phyloP scores from a whole-genome alignment of 2,113 vertebrate species.

The Gallinago media region DNA sequence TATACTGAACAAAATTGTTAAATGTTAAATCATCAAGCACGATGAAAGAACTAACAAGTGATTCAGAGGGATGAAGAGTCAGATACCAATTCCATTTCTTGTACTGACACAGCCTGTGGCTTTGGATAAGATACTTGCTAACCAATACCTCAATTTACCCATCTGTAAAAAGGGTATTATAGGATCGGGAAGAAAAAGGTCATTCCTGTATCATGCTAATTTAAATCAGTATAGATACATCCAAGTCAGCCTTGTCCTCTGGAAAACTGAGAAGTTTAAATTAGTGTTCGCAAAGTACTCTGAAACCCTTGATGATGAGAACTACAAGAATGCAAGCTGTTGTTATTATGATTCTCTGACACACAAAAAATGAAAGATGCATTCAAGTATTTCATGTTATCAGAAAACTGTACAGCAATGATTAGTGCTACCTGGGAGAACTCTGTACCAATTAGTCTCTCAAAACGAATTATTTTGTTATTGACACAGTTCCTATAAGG shows the following conservation, averaged over 20 bases:
- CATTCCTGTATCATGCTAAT: not conserved
- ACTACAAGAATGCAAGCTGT: not conserved
- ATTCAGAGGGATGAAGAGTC: not conserved
- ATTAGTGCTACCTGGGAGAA: not conserved
- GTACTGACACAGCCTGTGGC: not conserved
- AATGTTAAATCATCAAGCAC: not conserved
- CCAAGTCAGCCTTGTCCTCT: not conserved
- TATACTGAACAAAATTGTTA: not conserved
- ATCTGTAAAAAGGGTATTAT: not conserved
- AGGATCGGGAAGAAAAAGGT: not conserved
- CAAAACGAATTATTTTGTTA: not conserved
- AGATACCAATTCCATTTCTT: not conserved
- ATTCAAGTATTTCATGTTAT: not conserved
- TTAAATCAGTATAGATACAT: not conserved
- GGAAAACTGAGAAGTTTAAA: not conserved
- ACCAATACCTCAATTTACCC: not conserved
- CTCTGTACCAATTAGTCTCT: accelerated
- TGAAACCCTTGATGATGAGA: not conserved
- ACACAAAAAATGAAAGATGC: not conserved
- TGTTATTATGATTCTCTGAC: not conserved
- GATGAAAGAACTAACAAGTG: not conserved
- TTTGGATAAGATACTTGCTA: not conserved
- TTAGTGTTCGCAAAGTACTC: not conserved
- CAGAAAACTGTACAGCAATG: not conserved
- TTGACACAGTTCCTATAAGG: not conserved